Percentiles rank a stretch among this genome's conserved stretches.
Evolutionary conservation across 2,113 vertebrate genomes (phyloP).

Genomic region (Arvicanthis niloticus): DNA sequence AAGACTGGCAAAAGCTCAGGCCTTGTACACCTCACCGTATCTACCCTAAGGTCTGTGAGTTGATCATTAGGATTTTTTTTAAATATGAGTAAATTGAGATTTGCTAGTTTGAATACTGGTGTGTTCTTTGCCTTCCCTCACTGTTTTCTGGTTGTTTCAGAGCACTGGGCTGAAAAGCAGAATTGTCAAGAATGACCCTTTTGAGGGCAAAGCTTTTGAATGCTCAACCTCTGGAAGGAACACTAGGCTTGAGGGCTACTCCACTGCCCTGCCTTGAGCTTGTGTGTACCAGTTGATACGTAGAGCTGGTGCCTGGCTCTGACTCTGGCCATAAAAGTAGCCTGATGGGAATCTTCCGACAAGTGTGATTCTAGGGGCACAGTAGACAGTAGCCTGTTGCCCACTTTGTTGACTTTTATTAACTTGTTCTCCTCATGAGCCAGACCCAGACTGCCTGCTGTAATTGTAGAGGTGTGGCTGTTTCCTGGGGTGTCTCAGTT

Average conservation of each 20-base stretch:
- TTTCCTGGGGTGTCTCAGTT: constrained; percentile 70
- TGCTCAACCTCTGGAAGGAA: neutral
- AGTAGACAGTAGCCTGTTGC: neutral
- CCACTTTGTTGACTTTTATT: constrained; percentile 30
- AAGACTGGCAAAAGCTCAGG: neutral
- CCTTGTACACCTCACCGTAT: neutral
- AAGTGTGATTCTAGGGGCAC: neutral
- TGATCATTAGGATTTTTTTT: constrained; percentile 13
- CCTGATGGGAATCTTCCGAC: neutral
- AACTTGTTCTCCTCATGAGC: constrained; percentile 24
- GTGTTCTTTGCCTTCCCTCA: neutral
- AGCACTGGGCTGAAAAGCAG: neutral
- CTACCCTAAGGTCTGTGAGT: neutral
- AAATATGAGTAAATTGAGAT: neutral
- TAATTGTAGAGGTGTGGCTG: constrained; percentile 51
- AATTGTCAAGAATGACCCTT: neutral
- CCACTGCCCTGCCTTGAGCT: neutral
- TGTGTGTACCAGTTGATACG: neutral
- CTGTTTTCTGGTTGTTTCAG: neutral
- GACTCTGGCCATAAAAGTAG: neutral
- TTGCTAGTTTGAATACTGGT: neutral
- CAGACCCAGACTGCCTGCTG: neutral
- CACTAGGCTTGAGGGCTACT: neutral
- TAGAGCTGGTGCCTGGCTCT: neutral
- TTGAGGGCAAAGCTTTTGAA: neutral